Base-by-base conservation (phyloP, 30 jellyfish, hydroid and myxozoan genomes). In the Aurelia sp. region DNA sequence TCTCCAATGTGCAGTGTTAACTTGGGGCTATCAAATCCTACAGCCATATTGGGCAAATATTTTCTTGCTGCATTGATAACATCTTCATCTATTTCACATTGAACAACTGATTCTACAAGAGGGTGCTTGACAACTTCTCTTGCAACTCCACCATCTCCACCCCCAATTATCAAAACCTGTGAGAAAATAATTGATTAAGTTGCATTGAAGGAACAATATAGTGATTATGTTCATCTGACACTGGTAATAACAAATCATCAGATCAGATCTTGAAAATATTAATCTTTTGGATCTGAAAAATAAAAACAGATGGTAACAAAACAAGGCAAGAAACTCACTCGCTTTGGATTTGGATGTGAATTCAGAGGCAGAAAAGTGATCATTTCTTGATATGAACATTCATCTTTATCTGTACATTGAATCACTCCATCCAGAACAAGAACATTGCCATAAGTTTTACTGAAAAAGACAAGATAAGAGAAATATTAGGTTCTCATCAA, bases 111-210 rank as follows among this genome's bases (percentile, higher is more conserved):
- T 81, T 89, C 85, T 4, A 95, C 99, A n/a, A 47, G 30, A 4
- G 99, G 99, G 85, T 89, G 98, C 78, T 89, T 95, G 20, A 81
- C 96, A 20, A 86, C 93, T 67, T 90, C 97, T 27, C 97, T 71
- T 59, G 96, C 96, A 10, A 90, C 92, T 61, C 99, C 99, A 21
- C 99, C 99, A 90, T 95, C 99, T 11, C 99, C 99, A 21, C 99
- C 99, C 0, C 99, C 99, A 58, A 95, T 86, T 20, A 95, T 82
- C 79, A 95, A 80, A 53, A 91, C 97, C 96, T 91, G 51, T 19
- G 13, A 7, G 15, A 44, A 44, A 5, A 4, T 44, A 10, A 44
- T 44, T 4, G 3, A 5, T 44, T 9, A 44, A 44, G 8, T 7
- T 44, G 55, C 55, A 3, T 44, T 44, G 55, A 44, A 1, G 55